Evolutionary conservation across 2,797 vertebrate species (phyloP), one percentile per base, ranked within the genome.

Genomic region (Phylloscopus collybita): DNA sequence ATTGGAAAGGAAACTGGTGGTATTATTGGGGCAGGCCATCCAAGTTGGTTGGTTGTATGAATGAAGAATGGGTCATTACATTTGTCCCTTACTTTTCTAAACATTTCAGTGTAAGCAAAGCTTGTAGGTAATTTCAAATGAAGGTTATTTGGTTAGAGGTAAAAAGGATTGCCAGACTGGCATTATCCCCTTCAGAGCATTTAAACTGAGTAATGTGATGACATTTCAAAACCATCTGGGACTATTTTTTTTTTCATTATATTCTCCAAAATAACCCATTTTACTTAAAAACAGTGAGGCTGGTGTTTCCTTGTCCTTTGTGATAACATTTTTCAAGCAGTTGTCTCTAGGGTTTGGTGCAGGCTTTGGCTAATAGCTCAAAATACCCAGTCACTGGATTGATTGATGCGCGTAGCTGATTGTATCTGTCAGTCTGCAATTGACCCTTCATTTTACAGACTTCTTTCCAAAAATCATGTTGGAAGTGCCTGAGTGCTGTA

Each of bases 201-300:
- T 93, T 87, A 61, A 86, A 67, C 45, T 87, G 71, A 92, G 78
- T 30, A 54, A 80, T 25, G 61, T 61, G 87, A 74, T 92, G 79
- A 93, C 53, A 67, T 94, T 94, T 94, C 57, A 91, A 82, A 94
- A 81, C 29, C 29, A 29, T 45, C 26, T 80, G 73, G 49, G 83
- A 50, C 19, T 38, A 18, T 6, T 27, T 65, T 64, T 45, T 45
- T 92, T 75, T 75, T 53, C 18, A 23, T n/a, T 18, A 45, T 62
- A 53, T n/a, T 56, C 40, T 75, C 59, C 62, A 72, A 93, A 86
- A 75, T 51, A 21, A 78, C 62, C 78, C 6, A 42, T 93, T 79
- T 88, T 86, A 38, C 34, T 66, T 38, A 26, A 94, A 62, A 96
- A 59, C 38, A 92, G 66, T 36, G 73, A 88, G 54, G 26, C 36